Evolutionary conservation across 1,140 invertebrate species (phyloP), one percentile per base, ranked within the genome.

Genomic region (Lepidurus arcticus): DNA sequence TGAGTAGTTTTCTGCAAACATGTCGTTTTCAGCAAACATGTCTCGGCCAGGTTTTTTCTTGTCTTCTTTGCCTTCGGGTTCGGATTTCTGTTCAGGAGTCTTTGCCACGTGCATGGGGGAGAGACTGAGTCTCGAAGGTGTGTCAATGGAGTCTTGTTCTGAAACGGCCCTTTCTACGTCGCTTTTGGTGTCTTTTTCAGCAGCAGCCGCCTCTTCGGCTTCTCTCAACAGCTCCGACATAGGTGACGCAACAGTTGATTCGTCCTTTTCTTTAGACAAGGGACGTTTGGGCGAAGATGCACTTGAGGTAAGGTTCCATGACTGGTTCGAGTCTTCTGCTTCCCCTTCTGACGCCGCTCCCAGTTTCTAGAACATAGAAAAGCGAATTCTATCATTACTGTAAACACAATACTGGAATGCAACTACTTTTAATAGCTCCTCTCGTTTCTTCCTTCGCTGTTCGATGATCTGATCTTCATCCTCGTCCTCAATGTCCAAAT

Each of bases 381-480:
- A 79, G 7, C 26, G 13, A 74, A 10, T 42, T 24, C 42, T 43
- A 79, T 75, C 5, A 13, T 42, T 26, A 73, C 24, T 76, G 43
- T 44, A 80, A 76, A n/a, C 44, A 42, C 53, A 74, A 7, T 42
- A 45, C 6, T 1, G 21, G n/a, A 44, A 45, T 84, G 5, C 16
- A 44, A 45, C 84, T 87, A 93, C 92, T 87, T 93, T 93, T 45
- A 97, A 83, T 2, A 98, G 86, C 83, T 94, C 93, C 86, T 97
- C 94, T 73, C 96, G 88, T 84, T 96, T 91, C 85, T 94, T 94
- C 80, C 96, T 89, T 81, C 94, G 88, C 83, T 90, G 90, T 84
- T 97, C 93, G 85, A 98, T 98, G 82, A 98, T 95, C 79, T 91
- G 90, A 85, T 97, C 94, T 85, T 97, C 95, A 80, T 97, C 96